A percentile compares a stretch with the other conserved stretches of the same genome.
These are phyloP conservation scores for Chironomus striatipennis DNA, from an alignment of 1,140 invertebrate species.

Conservation along the genomic window DNA sequence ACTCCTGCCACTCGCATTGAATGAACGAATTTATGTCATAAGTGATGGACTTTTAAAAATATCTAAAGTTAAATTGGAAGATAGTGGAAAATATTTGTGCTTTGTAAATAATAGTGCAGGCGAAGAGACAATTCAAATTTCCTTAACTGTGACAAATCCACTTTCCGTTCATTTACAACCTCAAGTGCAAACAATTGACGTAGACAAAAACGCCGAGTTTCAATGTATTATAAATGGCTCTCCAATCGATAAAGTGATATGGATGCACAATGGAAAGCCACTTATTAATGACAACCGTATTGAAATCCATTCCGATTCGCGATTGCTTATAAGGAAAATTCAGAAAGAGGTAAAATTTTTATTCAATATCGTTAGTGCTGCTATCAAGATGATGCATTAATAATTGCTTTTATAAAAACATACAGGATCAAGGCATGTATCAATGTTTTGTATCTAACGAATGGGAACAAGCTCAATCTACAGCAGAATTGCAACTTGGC, in stretches of 20 bases:
- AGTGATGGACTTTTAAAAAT: conserved; percentile 54
- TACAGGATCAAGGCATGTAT: conserved; percentile 70
- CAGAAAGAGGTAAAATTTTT: conserved; percentile 34
- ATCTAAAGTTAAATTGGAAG: conserved; percentile 55
- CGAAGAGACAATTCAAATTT: conserved; percentile 72
- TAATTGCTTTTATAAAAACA: background rate
- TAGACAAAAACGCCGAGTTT: conserved; percentile 71
- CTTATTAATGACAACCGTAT: conserved; percentile 51
- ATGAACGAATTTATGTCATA: conserved; percentile 48
- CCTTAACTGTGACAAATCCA: conserved; percentile 63
- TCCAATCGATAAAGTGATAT: conserved; percentile 69
- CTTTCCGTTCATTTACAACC: conserved; percentile 64
- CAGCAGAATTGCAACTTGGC: conserved; percentile 71
- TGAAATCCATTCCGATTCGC: conserved; percentile 40
- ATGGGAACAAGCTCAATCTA: conserved; percentile 75
- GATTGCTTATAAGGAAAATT: conserved; percentile 39
- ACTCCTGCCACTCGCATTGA: conserved; percentile 51
- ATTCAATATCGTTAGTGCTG: background rate
- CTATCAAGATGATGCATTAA: conserved; percentile 31
- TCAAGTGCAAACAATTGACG: conserved; percentile 65
- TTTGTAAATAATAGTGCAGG: conserved; percentile 81
- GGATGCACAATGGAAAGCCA: conserved; percentile 75
- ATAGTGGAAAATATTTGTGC: conserved; percentile 75
- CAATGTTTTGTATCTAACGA: conserved; percentile 82
- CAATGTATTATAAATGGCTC: conserved; percentile 79